phyloP scores from a whole-genome alignment of 1,140 invertebrate genomes.

The Nautilus pompilius region DNA sequence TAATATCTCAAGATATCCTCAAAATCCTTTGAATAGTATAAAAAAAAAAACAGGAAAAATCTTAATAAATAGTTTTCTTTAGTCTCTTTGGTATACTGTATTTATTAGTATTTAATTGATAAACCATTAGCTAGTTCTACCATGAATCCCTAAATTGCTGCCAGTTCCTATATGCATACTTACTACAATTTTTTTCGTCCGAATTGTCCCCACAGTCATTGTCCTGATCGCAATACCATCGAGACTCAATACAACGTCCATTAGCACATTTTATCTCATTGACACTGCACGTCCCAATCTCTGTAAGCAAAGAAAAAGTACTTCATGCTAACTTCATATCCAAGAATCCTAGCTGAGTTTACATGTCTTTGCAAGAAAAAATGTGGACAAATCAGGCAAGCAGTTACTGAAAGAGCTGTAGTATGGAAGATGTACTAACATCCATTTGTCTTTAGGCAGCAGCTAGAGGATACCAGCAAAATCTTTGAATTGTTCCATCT shows the following conservation, averaged over 20 bases:
- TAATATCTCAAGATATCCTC: neutral
- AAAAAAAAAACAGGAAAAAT: neutral
- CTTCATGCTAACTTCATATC: neutral
- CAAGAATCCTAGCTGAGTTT: neutral
- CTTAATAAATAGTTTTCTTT: neutral
- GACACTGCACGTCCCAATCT: constrained; percentile 69
- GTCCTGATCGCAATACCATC: constrained; percentile 84
- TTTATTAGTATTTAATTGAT: neutral
- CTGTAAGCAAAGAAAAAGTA: neutral
- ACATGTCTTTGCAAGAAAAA: neutral
- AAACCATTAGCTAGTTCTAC: neutral
- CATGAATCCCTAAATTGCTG: neutral
- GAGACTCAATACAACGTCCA: constrained; percentile 91
- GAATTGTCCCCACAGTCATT: constrained; percentile 80
- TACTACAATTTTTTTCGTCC: constrained; percentile 66
- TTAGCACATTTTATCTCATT: constrained; percentile 92
- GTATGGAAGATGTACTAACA: neutral
- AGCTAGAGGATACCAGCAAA: neutral
- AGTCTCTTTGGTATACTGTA: neutral
- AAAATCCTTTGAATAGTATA: neutral
- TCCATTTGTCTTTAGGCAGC: neutral
- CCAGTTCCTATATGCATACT: neutral
- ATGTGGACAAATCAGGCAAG: too few species aligned
- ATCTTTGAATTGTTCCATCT: neutral
- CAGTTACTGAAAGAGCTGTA: neutral